Evolutionary conservation across 2,888 invertebrate genomes (phyloP).

Genomic region (Opisthograptis luteolata): DNA sequence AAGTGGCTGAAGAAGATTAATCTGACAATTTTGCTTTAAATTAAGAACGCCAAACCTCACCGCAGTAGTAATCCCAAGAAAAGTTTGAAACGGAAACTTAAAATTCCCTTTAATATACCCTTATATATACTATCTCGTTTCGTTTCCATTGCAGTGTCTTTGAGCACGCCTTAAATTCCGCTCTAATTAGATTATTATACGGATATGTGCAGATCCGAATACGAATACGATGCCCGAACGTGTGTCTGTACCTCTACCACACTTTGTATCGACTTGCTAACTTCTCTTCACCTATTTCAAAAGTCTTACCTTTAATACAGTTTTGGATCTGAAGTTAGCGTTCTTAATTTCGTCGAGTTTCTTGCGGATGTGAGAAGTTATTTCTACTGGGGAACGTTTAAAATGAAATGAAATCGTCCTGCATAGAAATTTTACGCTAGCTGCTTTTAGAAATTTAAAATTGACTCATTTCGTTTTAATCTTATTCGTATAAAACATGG

Average conservation of each 20-base stretch:
- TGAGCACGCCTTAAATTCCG: conserved; percentile 57
- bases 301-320: conserved; percentile 51
- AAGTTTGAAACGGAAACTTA: conserved; percentile 37
- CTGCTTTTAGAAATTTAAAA: conserved; percentile 17
- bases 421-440: conserved; percentile 23
- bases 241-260: conserved; percentile 44
- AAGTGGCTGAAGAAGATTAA: too few relatives aligned
- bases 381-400: conserved; percentile 29
- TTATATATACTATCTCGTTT: too few relatives aligned
- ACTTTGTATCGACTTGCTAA: conserved; percentile 41
- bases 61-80: conserved; percentile 27
- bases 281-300: conserved; percentile 47
- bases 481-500: conserved; percentile 18
- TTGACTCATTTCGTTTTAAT: conserved; percentile 19
- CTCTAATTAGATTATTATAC: conserved; percentile 70
- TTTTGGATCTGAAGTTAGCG: conserved; percentile 56
- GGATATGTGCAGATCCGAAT: conserved; percentile 49
- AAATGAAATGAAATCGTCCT: conserved; percentile 26
- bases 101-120: conserved; percentile 44
- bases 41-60: background rate
- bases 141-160: conserved; percentile 44
- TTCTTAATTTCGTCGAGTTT: conserved; percentile 50
- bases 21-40: too few relatives aligned
- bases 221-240: conserved; percentile 44
- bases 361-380: conserved; percentile 37